These are phyloP conservation scores for Salvator merianae DNA, from an alignment of 2,113 vertebrate genomes.

Conservation along the genomic window DNA sequence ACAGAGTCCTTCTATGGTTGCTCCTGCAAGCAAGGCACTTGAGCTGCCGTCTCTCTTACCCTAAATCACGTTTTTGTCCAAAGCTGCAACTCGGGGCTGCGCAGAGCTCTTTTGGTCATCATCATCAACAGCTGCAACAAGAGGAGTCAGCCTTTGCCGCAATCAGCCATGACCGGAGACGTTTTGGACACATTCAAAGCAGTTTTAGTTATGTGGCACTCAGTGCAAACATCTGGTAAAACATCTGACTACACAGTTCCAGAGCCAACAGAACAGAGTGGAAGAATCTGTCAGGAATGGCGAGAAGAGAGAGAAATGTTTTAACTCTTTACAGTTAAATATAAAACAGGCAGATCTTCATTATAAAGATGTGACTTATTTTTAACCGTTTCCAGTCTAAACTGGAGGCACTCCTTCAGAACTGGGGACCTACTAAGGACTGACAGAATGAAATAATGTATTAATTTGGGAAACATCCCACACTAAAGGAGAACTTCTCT, in stretches of 20 bases:
- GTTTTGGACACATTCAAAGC: constrained; percentile 21
- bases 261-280: constrained; percentile 48
- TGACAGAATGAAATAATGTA: not conserved
- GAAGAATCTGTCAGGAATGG: constrained; percentile 37
- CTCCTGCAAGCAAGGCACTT: not conserved
- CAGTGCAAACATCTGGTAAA: constrained; percentile 58
- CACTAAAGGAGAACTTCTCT: not conserved
- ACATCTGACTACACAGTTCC: constrained; percentile 51
- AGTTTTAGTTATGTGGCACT: constrained; percentile 38
- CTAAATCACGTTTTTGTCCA: not conserved
- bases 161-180: not conserved
- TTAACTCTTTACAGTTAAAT: not conserved
- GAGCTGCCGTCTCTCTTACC: not conserved
- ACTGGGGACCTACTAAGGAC: not conserved
- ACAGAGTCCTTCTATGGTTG: not conserved
- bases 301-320: not conserved
- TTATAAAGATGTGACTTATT: not conserved
- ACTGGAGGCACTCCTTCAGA: not conserved
- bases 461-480: not conserved
- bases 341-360: not conserved
- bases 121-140: not conserved
- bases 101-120: not conserved
- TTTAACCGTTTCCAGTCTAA: not conserved
- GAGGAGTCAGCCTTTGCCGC: not conserved
- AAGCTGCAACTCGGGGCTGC: too few relatives aligned